Percentiles rank a stretch among this genome's conserved stretches.
Conservation (phyloP, 2,888 invertebrate species). For the Gnatocerus cornutus region DNA sequence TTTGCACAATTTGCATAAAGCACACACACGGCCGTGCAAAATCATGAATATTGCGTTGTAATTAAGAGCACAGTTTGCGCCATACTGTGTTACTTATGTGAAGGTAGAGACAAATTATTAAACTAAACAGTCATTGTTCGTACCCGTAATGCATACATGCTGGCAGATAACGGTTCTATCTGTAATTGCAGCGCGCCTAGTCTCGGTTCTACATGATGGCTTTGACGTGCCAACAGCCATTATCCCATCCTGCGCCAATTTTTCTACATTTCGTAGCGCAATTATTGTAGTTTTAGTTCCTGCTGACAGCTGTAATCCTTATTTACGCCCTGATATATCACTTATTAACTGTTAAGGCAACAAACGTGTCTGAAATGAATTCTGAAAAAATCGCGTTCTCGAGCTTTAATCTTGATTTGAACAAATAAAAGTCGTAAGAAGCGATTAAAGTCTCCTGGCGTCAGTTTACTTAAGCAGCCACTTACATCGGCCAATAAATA, state of each 20-base stretch:
- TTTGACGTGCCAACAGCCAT: constrained; percentile 20
- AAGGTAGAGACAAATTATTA: constrained; percentile 48
- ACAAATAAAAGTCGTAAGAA: constrained; percentile 32
- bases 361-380: constrained; percentile 35
- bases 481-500: constrained; percentile 47
- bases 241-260: background rate
- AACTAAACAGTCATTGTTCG: constrained; percentile 51
- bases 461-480: constrained; percentile 45
- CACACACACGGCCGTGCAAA: constrained; percentile 7
- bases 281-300: too few relatives aligned
- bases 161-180: constrained; percentile 51
- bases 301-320: background rate
- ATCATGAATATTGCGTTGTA: constrained; percentile 26
- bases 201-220: constrained; percentile 15
- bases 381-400: constrained; percentile 14
- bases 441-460: constrained; percentile 38
- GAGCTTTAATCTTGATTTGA: constrained; percentile 29
- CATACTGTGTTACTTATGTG: constrained; percentile 36
- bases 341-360: constrained; percentile 29
- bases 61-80: constrained; percentile 32
- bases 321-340: background rate
- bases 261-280: background rate
- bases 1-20: constrained; percentile 2
- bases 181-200: constrained; percentile 50
- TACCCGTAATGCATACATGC: constrained; percentile 50